These are phyloP conservation scores for Anoura caudifer DNA, from an alignment of 2,113 vertebrate genomes.

Conservation along the genomic window DNA sequence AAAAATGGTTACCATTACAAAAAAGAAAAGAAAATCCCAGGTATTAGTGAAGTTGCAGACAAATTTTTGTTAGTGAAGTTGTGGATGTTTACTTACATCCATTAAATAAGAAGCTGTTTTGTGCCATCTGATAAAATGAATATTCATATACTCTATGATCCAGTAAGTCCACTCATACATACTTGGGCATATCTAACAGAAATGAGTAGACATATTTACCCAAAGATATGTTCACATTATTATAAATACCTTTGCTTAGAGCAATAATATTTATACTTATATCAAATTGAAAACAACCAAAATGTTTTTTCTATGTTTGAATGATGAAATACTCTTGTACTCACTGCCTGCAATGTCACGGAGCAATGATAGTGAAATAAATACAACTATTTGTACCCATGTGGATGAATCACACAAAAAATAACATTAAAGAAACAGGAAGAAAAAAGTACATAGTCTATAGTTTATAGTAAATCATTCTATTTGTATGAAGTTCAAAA, in stretches of 20 bases:
- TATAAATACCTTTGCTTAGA: background rate
- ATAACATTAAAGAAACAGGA: background rate
- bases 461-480: background rate
- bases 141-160: background rate
- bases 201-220: background rate
- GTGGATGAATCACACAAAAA: background rate
- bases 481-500: background rate
- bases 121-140: background rate
- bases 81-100: background rate
- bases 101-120: background rate
- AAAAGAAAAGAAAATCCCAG: background rate
- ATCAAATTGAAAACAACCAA: background rate
- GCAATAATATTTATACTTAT: background rate
- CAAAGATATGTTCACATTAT: background rate
- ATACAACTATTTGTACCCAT: background rate
- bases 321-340: background rate
- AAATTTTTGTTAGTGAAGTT: background rate
- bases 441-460: background rate
- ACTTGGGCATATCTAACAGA: background rate
- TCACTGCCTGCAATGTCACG: background rate
- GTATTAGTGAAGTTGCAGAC: background rate
- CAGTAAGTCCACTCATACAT: background rate
- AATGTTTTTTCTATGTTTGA: background rate
- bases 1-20: background rate
- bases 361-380: background rate